These are phyloP conservation scores for Upupa epops DNA, from an alignment of 2,113 vertebrate genomes.

Conservation along the genomic window DNA sequence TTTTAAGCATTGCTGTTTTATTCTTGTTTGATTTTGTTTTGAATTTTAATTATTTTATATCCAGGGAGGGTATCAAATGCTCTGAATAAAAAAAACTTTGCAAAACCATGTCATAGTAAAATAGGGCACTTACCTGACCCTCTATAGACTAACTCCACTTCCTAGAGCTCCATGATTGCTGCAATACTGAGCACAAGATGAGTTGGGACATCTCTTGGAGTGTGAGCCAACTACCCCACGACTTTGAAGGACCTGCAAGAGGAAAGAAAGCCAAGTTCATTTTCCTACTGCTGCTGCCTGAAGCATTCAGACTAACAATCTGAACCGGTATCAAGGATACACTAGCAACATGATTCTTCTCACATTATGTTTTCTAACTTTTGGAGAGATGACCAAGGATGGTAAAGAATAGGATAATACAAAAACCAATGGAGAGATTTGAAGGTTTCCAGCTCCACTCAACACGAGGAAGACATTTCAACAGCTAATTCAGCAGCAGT, in stretches of 20 bases:
- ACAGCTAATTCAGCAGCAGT: background rate
- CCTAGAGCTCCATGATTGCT: slow-evolving; percentile 31
- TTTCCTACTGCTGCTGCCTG: background rate
- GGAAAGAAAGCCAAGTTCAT: slow-evolving; percentile 38
- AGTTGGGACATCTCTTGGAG: slow-evolving; percentile 50
- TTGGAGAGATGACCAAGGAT: slow-evolving; percentile 9
- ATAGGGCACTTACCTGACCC: slow-evolving; percentile 61
- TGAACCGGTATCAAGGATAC: background rate
- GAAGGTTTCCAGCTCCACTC: background rate
- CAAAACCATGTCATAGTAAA: slow-evolving; percentile 74
- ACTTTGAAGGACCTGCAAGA: slow-evolving; percentile 56
- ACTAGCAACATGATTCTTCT: background rate
- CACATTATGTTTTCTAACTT: background rate
- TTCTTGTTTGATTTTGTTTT: background rate
- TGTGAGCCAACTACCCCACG: slow-evolving; percentile 26
- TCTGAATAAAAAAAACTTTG: slow-evolving; percentile 61
- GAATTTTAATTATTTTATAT: slow-evolving; percentile 44
- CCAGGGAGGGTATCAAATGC: slow-evolving; percentile 44
- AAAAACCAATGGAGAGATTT: background rate
- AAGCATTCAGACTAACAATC: background rate
- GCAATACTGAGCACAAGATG: slow-evolving; percentile 29
- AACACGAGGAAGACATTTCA: background rate
- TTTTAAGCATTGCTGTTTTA: background rate
- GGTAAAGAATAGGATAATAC: background rate
- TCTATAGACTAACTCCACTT: slow-evolving; percentile 45